Base-by-base conservation (phyloP, 2,797 vertebrate species). In the Oryzias sinensis region DNA sequence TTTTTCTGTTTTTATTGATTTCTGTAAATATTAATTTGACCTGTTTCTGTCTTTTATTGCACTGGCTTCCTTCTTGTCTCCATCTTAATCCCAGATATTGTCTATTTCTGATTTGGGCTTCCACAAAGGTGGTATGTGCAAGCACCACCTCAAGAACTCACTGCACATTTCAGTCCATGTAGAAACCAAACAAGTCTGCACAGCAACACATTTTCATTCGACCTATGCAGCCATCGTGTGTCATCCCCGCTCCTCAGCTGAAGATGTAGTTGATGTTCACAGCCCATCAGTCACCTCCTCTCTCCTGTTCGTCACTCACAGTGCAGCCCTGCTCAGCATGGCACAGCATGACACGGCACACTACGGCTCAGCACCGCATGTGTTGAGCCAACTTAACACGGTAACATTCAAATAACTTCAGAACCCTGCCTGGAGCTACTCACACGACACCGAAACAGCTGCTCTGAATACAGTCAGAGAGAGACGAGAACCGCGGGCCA, bases 321-420 rank as follows among this genome's bases (percentile, higher is more conserved):
- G 62, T 62, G 66, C 47, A 62, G 74, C 77, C 76, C 71, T 41
- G 76, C 77, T 80, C 73, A 76, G 73, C 73, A 50, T 47, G 61
- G 73, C 83, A 55, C 79, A 78, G 83, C 74, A 43, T 75, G 79
- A 74, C 68, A 65, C 25, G 62, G 72, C 74, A 59, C 68, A 65
- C 68, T 24, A 59, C 65, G 53, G 74, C 74, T 72, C 56, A 49
- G 62, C 81, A 25, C 80, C 8, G 43, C 74, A 59, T 82, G 82
- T 42, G 13, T 75, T 74, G 64, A 65, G 76, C 72, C 70, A 77
- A 77, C 77, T 80, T 80, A 79, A 85, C 80, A 83, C 81, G 80
- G 72, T 79, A 49, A 56, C 16, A 40, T 81, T 73, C 55, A 65
- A 59, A 76, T 80, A 74, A 82, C 78, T 82, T 65, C 59, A 70